Conservation (phyloP, 2,113 vertebrate genomes). For the Acanthisitta chloris region DNA sequence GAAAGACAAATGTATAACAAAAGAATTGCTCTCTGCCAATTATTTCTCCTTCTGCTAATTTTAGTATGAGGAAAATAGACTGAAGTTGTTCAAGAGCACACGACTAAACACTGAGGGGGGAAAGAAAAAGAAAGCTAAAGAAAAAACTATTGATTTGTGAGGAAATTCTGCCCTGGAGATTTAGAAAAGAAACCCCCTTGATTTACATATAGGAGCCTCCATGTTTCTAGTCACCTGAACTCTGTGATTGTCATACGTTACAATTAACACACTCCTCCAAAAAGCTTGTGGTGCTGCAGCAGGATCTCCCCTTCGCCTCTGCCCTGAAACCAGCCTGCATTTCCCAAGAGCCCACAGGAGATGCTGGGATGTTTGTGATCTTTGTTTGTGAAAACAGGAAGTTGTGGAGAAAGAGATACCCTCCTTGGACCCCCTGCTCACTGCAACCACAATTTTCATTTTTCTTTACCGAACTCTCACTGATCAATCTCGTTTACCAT, state of each 20-base stretch:
- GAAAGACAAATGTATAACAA: neutral
- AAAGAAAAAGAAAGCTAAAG: neutral
- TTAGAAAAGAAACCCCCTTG: neutral
- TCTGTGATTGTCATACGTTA: neutral
- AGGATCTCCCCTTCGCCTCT: neutral
- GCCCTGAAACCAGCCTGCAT: neutral
- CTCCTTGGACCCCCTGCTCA: neutral
- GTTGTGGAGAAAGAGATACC: neutral
- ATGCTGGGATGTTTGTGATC: neutral
- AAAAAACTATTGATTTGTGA: neutral
- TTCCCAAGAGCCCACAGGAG: neutral
- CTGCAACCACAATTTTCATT: neutral
- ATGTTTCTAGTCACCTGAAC: neutral
- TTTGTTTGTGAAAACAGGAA: neutral
- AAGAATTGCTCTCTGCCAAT: neutral
- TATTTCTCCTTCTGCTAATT: neutral
- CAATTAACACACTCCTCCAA: neutral
- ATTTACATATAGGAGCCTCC: neutral
- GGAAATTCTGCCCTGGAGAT: neutral
- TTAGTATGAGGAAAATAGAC: neutral
- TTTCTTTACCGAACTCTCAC: neutral
- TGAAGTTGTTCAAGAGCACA: neutral
- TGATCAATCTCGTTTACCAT: neutral
- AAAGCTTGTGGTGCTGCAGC: neutral
- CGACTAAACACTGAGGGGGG: neutral